These are phyloP conservation scores for Hucho hucho DNA, from an alignment of 2,113 vertebrate species.

Conservation along the genomic window DNA sequence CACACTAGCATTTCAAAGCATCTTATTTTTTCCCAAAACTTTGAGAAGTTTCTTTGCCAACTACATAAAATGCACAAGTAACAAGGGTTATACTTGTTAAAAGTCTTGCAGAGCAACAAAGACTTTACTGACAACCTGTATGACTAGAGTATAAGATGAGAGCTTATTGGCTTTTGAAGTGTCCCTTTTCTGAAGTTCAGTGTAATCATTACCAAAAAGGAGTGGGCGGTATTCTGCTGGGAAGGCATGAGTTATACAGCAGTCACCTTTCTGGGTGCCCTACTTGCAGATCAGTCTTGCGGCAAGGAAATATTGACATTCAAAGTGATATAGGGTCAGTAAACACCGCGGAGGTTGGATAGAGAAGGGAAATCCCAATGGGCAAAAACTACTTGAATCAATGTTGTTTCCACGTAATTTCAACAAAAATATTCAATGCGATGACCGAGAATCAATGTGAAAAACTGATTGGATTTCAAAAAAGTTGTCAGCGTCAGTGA, in stretches of 20 bases:
- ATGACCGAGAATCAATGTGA: too few species aligned
- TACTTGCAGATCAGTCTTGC: slow-evolving; percentile 31
- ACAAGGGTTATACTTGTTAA: too few species aligned
- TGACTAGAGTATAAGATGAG: too few species aligned
- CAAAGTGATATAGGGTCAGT: slow-evolving; percentile 35
- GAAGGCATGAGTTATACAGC: slow-evolving; percentile 6
- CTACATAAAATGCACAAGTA: neutral
- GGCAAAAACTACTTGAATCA: too few species aligned
- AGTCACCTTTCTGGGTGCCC: slow-evolving; percentile 20
- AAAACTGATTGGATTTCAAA: too few species aligned
- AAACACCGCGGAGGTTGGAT: slow-evolving; percentile 30
- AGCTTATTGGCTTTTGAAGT: too few species aligned
- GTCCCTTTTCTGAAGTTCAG: too few species aligned
- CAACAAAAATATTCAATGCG: too few species aligned
- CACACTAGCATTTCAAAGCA: slow-evolving; percentile 30
- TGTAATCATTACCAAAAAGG: neutral
- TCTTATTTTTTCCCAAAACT: slow-evolving; percentile 1
- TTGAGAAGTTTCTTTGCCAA: slow-evolving; percentile 16
- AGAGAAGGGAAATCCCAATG: slow-evolving; percentile 5
- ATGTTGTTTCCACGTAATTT: too few species aligned
- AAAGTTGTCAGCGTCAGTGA: too few species aligned
- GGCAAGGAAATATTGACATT: slow-evolving; percentile 32
- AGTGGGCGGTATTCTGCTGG: slow-evolving; percentile 26
- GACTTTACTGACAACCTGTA: too few species aligned
- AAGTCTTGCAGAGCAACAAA: neutral